phyloP scores from a whole-genome alignment of 2,113 vertebrate species.

The Odocoileus hemionus region DNA sequence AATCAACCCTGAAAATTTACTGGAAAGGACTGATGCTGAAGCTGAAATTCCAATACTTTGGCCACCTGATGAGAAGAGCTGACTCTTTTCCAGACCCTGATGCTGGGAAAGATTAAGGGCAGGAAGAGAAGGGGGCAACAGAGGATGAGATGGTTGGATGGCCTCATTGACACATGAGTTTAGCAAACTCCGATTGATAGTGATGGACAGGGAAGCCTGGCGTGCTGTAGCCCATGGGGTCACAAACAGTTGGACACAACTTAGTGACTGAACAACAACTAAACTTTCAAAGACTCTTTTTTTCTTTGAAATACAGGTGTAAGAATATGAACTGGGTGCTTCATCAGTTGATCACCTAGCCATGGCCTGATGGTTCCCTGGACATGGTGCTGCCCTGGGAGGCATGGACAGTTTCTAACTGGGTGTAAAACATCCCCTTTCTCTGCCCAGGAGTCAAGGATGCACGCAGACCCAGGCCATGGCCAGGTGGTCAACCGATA shows the following conservation, averaged over 20 bases:
- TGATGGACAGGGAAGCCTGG: not conserved
- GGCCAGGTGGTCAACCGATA: not conserved
- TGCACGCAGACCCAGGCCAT: not conserved
- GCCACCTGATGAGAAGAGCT: not conserved
- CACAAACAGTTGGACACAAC: not conserved
- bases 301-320: not conserved
- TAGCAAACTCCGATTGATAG: not conserved
- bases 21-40: not conserved
- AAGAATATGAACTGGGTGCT: rapidly evolving
- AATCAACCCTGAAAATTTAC: not conserved
- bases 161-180: not conserved
- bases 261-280: not conserved
- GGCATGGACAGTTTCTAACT: not conserved
- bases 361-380: not conserved
- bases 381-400: not conserved
- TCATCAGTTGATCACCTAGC: not conserved
- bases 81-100: not conserved
- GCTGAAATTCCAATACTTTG: not conserved
- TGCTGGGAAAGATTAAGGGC: not conserved
- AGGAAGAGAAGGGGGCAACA: not conserved
- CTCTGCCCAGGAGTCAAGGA: not conserved
- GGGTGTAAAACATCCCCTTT: not conserved
- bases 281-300: not conserved
- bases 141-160: not conserved
- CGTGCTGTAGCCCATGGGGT: not conserved